Base-by-base conservation (phyloP, 2,888 invertebrate species). In the Mystacides longicornis region DNA sequence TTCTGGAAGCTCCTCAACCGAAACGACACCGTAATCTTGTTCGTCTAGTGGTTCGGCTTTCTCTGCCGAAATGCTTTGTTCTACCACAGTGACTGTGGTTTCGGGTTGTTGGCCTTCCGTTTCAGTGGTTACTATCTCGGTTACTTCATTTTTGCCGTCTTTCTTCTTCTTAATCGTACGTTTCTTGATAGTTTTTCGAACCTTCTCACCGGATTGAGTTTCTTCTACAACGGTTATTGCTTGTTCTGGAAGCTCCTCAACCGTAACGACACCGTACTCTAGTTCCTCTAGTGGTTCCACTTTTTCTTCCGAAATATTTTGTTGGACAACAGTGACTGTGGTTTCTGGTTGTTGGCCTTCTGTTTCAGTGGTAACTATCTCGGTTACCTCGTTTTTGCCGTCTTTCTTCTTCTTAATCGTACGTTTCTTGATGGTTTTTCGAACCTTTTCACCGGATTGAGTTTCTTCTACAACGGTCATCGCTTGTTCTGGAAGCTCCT, bases 1-100 rank as follows among this genome's bases (percentile, higher is more conserved):
- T 70, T 69, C 5, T 71, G 68, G 58, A 71, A 75, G 16, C 71
- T 75, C 18, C 67, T 69, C 3, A 31, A 60, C 23, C n/a, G n/a
- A n/a, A n/a, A n/a, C n/a, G 46, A 49, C 62, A 67, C 4, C 14
- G 4, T 18, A 9, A 11, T 22, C 23, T 23, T 21, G 9, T 45
- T 46, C 52, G 42, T 55, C 53, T 65, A 9, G 18, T 5, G 14
- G 2, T 54, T 63, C 65, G 57, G 63, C 72, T 64, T 54, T 67
- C 62, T 49, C 69, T 14, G 67, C n/a, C n/a, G n/a, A n/a, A n/a
- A n/a, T n/a, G n/a, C n/a, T n/a, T n/a, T n/a, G 64, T 7, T 65
- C 58, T 54, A 51, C 18, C n/a, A 64, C 58, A 47, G 23, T 63
- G 57, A 61, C 63, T 22, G 27, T 27, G 11, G 27, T 27, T 11